These are phyloP conservation scores for Caranx melampygus DNA, from an alignment of 2,113 vertebrate genomes.

Conservation along the genomic window DNA sequence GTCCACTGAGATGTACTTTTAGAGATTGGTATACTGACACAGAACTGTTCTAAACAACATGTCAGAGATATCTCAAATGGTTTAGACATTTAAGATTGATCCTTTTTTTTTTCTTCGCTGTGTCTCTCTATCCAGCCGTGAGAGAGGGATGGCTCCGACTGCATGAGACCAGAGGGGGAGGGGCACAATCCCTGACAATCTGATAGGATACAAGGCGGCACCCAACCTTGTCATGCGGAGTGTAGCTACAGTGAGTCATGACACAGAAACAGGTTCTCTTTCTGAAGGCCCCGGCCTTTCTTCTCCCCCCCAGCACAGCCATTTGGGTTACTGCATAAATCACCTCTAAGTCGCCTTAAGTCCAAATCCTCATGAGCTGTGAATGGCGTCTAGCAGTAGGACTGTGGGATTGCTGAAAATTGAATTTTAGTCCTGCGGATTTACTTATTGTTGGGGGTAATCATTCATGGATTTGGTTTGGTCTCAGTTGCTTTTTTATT, in stretches of 20 bases:
- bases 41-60: constrained; percentile 46
- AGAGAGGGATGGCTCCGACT: constrained; percentile 10
- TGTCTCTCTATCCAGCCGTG: constrained; percentile 7
- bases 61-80: constrained; percentile 42
- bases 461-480: constrained; percentile 77
- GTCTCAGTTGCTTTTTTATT: constrained; percentile 75
- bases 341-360: constrained; percentile 82
- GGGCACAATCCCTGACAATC: constrained; percentile 57
- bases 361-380: constrained; percentile 81
- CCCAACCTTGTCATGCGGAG: constrained; percentile 58
- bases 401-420: constrained; percentile 80
- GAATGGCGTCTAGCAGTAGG: constrained; percentile 76
- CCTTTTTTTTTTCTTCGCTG: neutral
- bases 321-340: constrained; percentile 78
- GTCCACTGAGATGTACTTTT: constrained; percentile 29
- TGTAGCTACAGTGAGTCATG: constrained; percentile 62
- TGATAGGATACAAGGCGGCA: constrained; percentile 40
- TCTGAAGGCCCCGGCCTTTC: constrained; percentile 47
- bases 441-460: constrained; percentile 80
- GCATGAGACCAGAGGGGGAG: constrained; percentile 21
- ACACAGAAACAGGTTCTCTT: constrained; percentile 61
- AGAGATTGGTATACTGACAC: constrained; percentile 36
- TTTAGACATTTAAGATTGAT: constrained; percentile 62
- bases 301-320: constrained; percentile 61
- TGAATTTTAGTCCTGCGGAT: constrained; percentile 81